Base-by-base conservation (phyloP, 2,888 invertebrate species). In the Ditylenchus weischeri region DNA sequence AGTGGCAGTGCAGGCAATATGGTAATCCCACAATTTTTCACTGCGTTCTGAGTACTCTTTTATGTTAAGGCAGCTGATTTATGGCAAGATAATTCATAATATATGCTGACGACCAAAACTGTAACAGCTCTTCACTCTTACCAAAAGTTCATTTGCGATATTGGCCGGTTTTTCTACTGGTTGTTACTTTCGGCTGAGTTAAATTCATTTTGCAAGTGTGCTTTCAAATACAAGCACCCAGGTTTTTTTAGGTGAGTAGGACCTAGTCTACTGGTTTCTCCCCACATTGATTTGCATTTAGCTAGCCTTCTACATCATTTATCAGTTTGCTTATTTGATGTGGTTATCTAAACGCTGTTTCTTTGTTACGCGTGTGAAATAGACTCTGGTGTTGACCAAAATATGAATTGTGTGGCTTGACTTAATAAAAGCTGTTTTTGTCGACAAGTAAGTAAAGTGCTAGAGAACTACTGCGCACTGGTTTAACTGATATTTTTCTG, bases 41-140 rank as follows among this genome's bases (percentile, higher is more conserved):
- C 6, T 29, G 5, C 29, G 2, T 4, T 29, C 5, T 29, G 5
- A 29, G 29, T 5, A 29, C 21, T 21, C 23, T 2, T 7, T 19
- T 29, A 8, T 29, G 21, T 59, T 59, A 19, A 59, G 59, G 59
- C 59, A 6, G 43, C 29, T 13, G 29, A 59, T 59, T 36, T 59
- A 19, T 59, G 59, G 59, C 21, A 29, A 35, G 59, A 59, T 36
- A 59, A 59, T 29, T 59, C 59, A 2, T 59, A 35, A 35, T 59
- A 59, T 8, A 23, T 59, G 29, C 43, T 59, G 11, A 29, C 59
- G 35, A 59, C 59, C 11, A 59, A 59, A 2, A 59, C 59, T 35
- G 59, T 59, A 13, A 8, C 59, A 13, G 59, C 59, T 21, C 23
- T 59, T 59, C 35, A 43, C 38, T 13, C 36, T 59, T 19, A 13